Evolutionary conservation across 2,797 vertebrate genomes (phyloP).

Genomic region (Perodicticus potto): DNA sequence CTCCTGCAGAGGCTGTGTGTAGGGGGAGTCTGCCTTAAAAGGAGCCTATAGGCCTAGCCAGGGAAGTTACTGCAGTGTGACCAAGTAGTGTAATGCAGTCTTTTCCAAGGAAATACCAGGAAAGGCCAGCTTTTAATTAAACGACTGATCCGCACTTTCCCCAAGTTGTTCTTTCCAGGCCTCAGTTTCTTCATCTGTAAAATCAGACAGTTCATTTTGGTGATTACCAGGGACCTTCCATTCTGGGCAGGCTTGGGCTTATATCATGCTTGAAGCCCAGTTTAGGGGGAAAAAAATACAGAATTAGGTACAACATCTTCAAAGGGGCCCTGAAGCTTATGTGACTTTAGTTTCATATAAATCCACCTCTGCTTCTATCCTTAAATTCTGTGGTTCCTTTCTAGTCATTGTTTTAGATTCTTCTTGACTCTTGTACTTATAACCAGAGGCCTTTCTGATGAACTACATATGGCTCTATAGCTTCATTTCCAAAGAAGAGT

Average conservation of each 20-base stretch:
- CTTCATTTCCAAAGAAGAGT: background rate
- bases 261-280: background rate
- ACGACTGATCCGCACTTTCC: conserved; percentile 12
- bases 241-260: background rate
- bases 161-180: background rate
- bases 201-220: conserved; percentile 43
- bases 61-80: background rate
- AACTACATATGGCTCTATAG: background rate
- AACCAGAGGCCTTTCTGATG: background rate
- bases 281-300: background rate
- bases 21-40: background rate
- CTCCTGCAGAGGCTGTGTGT: conserved; percentile 8
- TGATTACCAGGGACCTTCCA: conserved; percentile 46
- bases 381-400: conserved; percentile 31
- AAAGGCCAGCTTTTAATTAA: conserved; percentile 34
- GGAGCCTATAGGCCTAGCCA: background rate
- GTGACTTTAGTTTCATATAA: background rate
- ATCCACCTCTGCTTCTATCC: background rate
- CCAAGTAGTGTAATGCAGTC: background rate
- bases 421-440: background rate
- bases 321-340: background rate
- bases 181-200: conserved; percentile 53
- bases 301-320: background rate
- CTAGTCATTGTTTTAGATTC: conserved; percentile 23
- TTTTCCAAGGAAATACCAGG: conserved; percentile 20